Percentiles rank a stretch among this genome's conserved stretches.
Conservation (phyloP, 1,140 invertebrate species). For the Apis dorsata region DNA sequence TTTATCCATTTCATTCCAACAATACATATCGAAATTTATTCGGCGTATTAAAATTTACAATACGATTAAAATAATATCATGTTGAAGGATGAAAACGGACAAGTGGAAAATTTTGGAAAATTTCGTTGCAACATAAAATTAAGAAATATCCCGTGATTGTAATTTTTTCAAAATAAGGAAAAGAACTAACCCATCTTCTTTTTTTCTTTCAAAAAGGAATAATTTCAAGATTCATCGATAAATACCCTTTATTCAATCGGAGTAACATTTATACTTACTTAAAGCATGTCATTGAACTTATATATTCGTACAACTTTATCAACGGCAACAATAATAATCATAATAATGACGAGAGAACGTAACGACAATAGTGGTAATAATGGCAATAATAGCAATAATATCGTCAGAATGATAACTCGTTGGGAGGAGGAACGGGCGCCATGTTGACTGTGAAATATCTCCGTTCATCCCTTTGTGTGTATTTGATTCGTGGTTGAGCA, state of each 20-base stretch:
- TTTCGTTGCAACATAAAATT: too few relatives aligned
- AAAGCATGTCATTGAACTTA: slow-evolving; percentile 79
- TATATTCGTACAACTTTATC: slow-evolving; percentile 78
- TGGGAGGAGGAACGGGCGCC: slow-evolving; percentile 9
- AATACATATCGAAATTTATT: too few relatives aligned
- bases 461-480: background rate
- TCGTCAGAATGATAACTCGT: slow-evolving; percentile 17
- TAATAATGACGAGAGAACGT: slow-evolving; percentile 73
- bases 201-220: background rate
- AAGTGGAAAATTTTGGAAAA: too few relatives aligned
- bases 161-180: too few relatives aligned
- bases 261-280: slow-evolving; percentile 81
- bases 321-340: slow-evolving; percentile 78
- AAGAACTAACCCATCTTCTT: too few relatives aligned
- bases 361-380: slow-evolving; percentile 68
- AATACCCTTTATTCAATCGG: slow-evolving; percentile 81
- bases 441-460: background rate
- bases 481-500: slow-evolving; percentile 38
- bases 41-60: too few relatives aligned
- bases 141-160: too few relatives aligned
- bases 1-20: too few relatives aligned
- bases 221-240: slow-evolving; percentile 75
- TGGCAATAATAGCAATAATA: slow-evolving; percentile 60
- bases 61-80: too few relatives aligned
- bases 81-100: too few relatives aligned